A percentile compares a stretch with the other conserved stretches of the same genome.
These are phyloP conservation scores for Chrysotoxum bicinctum DNA, from an alignment of 2,888 invertebrate genomes.

Conservation along the genomic window DNA sequence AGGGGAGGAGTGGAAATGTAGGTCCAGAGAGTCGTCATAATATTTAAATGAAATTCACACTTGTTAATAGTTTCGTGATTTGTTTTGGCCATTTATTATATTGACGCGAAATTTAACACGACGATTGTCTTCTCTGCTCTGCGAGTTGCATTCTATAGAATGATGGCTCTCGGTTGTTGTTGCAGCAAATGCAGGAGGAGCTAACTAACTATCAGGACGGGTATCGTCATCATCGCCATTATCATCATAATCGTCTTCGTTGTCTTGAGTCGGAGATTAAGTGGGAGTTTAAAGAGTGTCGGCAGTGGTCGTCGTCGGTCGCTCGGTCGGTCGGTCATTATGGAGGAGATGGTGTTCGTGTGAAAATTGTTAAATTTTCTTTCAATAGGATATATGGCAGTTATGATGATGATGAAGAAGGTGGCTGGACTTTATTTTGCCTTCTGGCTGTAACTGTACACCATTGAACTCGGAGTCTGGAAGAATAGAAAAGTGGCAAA, in stretches of 20 bases:
- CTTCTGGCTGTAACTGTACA: conserved; percentile 66
- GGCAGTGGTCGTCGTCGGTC: conserved; percentile 6
- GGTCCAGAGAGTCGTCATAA: conserved; percentile 69
- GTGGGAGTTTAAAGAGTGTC: conserved; percentile 36
- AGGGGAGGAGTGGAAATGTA: background rate
- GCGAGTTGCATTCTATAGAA: conserved; percentile 11
- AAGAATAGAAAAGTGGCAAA: background rate
- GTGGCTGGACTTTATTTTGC: conserved; percentile 58
- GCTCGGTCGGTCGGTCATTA: background rate
- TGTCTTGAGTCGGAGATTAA: conserved; percentile 66
- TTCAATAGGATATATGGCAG: conserved; percentile 38
- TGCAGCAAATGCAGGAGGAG: background rate
- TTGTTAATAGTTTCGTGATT: conserved; percentile 76
- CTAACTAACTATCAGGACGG: conserved; percentile 24
- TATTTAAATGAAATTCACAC: conserved; percentile 79
- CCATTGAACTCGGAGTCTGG: conserved; percentile 26
- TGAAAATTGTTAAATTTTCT: conserved; percentile 67
- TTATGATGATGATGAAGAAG: conserved; percentile 48
- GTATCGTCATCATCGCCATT: conserved; percentile 76
- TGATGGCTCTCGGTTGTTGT: conserved; percentile 6
- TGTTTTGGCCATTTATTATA: conserved; percentile 75
- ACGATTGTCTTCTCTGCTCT: conserved; percentile 67
- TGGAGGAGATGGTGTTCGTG: conserved; percentile 58
- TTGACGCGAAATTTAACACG: conserved; percentile 74
- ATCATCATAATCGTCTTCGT: conserved; percentile 73